These are phyloP conservation scores for Notodonta dromedarius DNA, from an alignment of 2,888 invertebrate genomes.

Conservation along the genomic window DNA sequence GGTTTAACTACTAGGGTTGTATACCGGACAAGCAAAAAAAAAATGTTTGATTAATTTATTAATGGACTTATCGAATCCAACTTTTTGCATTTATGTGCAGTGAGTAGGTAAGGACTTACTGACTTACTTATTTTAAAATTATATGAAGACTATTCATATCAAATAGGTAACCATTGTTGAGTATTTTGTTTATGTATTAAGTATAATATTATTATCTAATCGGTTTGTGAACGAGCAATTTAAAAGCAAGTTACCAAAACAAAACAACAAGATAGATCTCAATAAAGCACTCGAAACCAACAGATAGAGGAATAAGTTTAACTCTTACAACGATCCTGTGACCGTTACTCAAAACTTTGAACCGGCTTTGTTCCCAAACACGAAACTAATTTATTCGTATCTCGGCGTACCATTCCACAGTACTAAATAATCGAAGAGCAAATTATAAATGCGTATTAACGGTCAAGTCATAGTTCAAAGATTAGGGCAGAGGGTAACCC, in stretches of 20 bases:
- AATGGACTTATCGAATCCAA: conserved; percentile 3
- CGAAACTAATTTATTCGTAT: conserved; percentile 83
- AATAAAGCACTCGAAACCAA: conserved; percentile 57
- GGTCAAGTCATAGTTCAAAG: conserved; percentile 85
- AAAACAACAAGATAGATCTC: conserved; percentile 63
- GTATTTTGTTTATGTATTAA: too few species aligned
- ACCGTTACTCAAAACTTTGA: conserved; percentile 81
- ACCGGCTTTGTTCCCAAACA: conserved; percentile 81
- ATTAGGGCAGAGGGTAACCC: conserved; percentile 82
- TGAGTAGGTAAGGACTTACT: too few species aligned
- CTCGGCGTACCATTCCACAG: conserved; percentile 69
- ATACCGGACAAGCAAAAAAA: conserved; percentile 37
- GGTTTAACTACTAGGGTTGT: conserved; percentile 44
- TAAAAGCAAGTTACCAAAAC: conserved; percentile 55
- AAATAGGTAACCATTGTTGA: too few species aligned
- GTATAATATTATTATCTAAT: too few species aligned
- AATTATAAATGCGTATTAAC: conserved; percentile 84
- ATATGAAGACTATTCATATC: too few species aligned
- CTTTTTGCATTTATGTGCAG: too few species aligned
- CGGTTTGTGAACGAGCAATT: conserved; percentile 18
- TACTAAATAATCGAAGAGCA: conserved; percentile 82
- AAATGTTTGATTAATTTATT: conserved; percentile 4
- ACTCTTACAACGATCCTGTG: conserved; percentile 75
- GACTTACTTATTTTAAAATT: too few species aligned
- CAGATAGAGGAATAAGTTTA: conserved; percentile 67